These are phyloP conservation scores for Cranoglanis bouderius DNA, from an alignment of 2,113 vertebrate species.

Conservation along the genomic window DNA sequence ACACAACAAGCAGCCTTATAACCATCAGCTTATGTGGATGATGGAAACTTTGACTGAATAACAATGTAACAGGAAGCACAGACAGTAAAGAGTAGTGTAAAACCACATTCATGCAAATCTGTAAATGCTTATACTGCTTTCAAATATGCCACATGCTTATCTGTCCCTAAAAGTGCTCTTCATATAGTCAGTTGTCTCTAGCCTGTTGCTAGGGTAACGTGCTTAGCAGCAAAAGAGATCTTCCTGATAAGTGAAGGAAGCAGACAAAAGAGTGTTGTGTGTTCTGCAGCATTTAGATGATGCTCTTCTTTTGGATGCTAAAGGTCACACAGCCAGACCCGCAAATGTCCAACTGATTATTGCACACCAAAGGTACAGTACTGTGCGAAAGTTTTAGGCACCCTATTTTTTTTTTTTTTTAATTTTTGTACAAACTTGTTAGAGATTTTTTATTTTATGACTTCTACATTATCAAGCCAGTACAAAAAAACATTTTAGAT, in stretches of 20 bases:
- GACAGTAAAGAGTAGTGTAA: not conserved
- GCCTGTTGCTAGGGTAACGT: conserved; percentile 39
- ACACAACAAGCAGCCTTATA: not conserved
- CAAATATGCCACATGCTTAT: not conserved
- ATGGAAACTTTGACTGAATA: not conserved
- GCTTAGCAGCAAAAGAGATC: conserved; percentile 45
- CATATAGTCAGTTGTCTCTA: conserved; percentile 20
- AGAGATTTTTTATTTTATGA: too few relatives aligned
- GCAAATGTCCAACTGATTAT: not conserved
- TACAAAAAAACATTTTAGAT: too few relatives aligned
- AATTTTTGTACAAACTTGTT: too few relatives aligned
- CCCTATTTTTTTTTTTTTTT: too few relatives aligned
- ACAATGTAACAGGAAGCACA: not conserved
- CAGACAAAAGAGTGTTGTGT: conserved; percentile 28
- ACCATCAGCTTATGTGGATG: not conserved
- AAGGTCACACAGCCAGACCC: not conserved
- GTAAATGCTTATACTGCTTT: not conserved
- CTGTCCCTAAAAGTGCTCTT: conserved; percentile 29
- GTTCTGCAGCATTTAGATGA: not conserved
- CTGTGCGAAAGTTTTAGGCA: too few relatives aligned
- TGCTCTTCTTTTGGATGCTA: conserved; percentile 9
- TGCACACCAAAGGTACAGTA: not conserved
- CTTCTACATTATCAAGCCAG: too few relatives aligned
- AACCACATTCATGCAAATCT: not conserved
- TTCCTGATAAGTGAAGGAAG: conserved; percentile 39